Conservation (phyloP, 2,797 vertebrate genomes). For the Sylvilagus floridanus region DNA sequence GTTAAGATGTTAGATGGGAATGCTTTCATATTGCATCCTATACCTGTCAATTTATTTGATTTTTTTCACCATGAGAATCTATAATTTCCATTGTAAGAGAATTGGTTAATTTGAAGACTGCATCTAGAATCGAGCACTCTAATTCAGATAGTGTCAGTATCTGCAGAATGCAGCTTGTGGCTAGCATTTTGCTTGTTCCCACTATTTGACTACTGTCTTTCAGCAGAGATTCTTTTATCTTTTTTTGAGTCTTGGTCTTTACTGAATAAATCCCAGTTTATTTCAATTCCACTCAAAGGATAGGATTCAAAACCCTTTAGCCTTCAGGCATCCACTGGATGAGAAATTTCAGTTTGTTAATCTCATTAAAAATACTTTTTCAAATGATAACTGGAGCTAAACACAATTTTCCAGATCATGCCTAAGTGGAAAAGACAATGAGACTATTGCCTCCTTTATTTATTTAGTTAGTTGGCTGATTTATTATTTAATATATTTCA, state of each 20-base stretch:
- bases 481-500: background rate
- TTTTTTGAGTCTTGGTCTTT: background rate
- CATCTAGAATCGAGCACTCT: background rate
- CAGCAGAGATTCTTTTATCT: background rate
- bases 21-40: background rate
- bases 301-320: background rate
- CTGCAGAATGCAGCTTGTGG: background rate
- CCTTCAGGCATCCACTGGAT: background rate
- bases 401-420: background rate
- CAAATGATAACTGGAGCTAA: background rate
- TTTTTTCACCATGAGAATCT: background rate
- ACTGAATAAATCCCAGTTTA: background rate
- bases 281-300: background rate
- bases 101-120: background rate
- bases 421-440: background rate
- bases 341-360: background rate
- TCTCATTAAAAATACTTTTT: background rate
- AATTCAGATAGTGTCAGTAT: background rate
- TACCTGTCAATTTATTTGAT: background rate
- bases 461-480: background rate
- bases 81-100: background rate
- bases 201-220: background rate
- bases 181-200: background rate
- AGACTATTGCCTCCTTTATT: background rate
- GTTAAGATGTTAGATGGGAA: background rate